phyloP scores from a whole-genome alignment of 1,140 invertebrate genomes.

The Pseudomyrmex gracilis region DNA sequence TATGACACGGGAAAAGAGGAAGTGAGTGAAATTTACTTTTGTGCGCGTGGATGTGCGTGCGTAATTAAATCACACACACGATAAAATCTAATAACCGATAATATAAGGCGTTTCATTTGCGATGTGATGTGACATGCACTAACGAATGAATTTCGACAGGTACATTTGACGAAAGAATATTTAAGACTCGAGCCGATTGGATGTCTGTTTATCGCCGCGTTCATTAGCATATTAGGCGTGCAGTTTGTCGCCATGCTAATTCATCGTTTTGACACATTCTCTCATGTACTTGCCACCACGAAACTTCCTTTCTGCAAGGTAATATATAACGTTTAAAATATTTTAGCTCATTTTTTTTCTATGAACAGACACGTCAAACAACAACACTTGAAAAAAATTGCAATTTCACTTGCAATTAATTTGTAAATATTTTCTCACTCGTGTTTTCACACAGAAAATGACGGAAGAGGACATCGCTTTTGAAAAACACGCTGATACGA shows the following conservation, averaged over 20 bases:
- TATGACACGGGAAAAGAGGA: slow-evolving; percentile 84
- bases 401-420: neutral
- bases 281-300: slow-evolving; percentile 93
- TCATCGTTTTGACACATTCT: slow-evolving; percentile 93
- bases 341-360: neutral
- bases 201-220: slow-evolving; percentile 80
- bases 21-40: slow-evolving; percentile 66
- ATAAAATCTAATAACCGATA: no score
- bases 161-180: slow-evolving; percentile 86
- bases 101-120: neutral
- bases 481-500: slow-evolving; percentile 87
- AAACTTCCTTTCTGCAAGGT: slow-evolving; percentile 79
- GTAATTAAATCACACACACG: no score
- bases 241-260: slow-evolving; percentile 95
- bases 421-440: neutral
- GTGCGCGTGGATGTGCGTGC: no score
- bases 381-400: no score
- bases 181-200: slow-evolving; percentile 88
- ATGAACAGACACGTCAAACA: no score
- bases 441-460: slow-evolving; percentile 45
- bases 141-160: slow-evolving; percentile 76
- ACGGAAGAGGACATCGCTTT: slow-evolving; percentile 86
- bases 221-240: slow-evolving; percentile 87
- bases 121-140: neutral
- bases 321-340: slow-evolving; percentile 51